phyloP scores from a whole-genome alignment of 2,888 invertebrate genomes.

The Zygogramma bicolorata region DNA sequence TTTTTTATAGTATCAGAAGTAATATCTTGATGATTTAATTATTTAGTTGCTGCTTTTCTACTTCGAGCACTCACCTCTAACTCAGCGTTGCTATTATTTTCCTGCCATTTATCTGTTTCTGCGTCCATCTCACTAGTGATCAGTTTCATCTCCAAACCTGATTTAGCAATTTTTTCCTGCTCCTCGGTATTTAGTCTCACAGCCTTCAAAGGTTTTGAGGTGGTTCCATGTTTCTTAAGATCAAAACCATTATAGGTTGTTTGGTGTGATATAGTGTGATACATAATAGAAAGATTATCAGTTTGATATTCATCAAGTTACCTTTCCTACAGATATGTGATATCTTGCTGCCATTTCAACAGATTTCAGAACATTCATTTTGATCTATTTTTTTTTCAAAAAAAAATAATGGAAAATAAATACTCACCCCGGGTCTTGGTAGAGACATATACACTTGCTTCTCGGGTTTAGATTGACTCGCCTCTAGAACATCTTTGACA shows the following conservation, averaged over 20 bases:
- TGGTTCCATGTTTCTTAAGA: constrained; percentile 95
- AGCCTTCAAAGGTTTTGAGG: constrained; percentile 91
- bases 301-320: no score
- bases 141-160: constrained; percentile 96
- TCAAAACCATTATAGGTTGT: no score
- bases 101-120: constrained; percentile 96
- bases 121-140: constrained; percentile 96
- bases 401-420: no score
- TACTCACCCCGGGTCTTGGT: constrained; percentile 91
- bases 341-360: no score
- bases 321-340: no score
- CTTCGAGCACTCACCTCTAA: constrained; percentile 68
- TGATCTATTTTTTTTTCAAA: no score
- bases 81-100: constrained; percentile 68
- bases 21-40: no score
- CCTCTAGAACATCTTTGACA: constrained; percentile 89
- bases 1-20: no score
- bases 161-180: constrained; percentile 96
- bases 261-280: no score
- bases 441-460: constrained; percentile 93
- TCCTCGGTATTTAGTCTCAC: constrained; percentile 93
- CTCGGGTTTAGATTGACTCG: constrained; percentile 76
- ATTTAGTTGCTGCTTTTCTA: no score
- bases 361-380: no score
- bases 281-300: no score